Base-by-base conservation (phyloP, 2,888 invertebrate genomes). In the Zaprionus obscuricornis region DNA sequence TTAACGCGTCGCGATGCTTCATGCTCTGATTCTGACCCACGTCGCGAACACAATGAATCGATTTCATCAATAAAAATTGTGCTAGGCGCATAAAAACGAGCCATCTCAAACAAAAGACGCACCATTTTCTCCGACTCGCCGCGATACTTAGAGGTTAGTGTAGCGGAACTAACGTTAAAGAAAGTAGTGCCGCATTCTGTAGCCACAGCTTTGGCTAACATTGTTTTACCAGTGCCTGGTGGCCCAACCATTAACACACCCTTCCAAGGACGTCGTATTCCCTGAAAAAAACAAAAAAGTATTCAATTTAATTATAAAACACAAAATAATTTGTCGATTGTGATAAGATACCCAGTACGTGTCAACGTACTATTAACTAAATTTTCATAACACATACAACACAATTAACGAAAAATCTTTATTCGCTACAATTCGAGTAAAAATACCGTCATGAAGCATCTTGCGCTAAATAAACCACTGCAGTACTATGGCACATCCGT, bases 101-200 rank as follows among this genome's bases (percentile, higher is more conserved):
- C 98, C 98, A 99, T 98, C 92, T 98, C 98, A 90, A 99, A 99
- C 0, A 99, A 92, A 45, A 99, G 91, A 60, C 98, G 93, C 67
- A 99, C 98, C 85, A 99, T 94, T 91, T 99, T 99, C 91, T 99
- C 99, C 0, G 98, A 98, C 92, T 99, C 99, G n/a, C 99, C 99
- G 50, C 98, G 93, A 91, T 98, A 99, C 91, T 99, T 99, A 13
- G 98, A 98, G n/a, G 98, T 98, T 62, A 99, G 93, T 0, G 98
- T 98, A 1, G 98, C 97, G 0, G 98, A 97, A 8, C 98, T 98
- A 1, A 99, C 98, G 90, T 98, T 97, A 90, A 99, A 98, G 91
- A 98, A 98, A 0, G 98, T 98, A 42, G 98, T 97, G 18, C 96
- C 96, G 90, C 98, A 99, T 92, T 99, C 98, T 0, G 98, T 98